A percentile compares a stretch with the other conserved stretches of the same genome.
Conservation (phyloP, 2,888 invertebrate genomes). For the Pristionchus exspectatus region DNA sequence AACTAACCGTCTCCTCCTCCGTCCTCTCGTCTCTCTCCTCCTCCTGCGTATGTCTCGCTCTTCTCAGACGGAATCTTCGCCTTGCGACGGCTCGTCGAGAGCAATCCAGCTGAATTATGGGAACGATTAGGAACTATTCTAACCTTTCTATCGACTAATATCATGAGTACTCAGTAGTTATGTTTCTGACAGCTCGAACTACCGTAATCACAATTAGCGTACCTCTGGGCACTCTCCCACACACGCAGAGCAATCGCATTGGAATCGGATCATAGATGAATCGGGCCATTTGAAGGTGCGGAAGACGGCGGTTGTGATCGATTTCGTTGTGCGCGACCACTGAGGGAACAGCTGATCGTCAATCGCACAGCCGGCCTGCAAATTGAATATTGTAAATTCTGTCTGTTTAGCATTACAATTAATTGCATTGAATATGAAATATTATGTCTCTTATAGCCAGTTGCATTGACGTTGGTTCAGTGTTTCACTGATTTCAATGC, state of each 20-base stretch:
- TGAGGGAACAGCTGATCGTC: constrained; percentile 78
- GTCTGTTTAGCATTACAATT: too few relatives aligned
- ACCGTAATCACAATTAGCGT: neutral
- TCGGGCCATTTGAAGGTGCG: constrained; percentile 79
- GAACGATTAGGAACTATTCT: neutral
- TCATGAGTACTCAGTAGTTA: too few relatives aligned
- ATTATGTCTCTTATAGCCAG: too few relatives aligned
- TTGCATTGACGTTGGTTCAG: too few relatives aligned
- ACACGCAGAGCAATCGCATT: constrained; percentile 78
- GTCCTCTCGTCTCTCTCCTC: constrained; percentile 16
- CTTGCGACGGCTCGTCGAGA: constrained; percentile 43
- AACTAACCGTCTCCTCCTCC: constrained; percentile 21
- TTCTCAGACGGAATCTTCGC: constrained; percentile 56
- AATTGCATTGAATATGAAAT: too few relatives aligned
- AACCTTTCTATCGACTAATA: neutral
- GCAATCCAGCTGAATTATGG: constrained; percentile 20
- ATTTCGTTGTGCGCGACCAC: constrained; percentile 66
- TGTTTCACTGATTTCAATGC: neutral
- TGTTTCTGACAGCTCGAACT: too few relatives aligned
- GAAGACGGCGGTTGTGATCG: constrained; percentile 68
- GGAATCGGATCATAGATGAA: constrained; percentile 77
- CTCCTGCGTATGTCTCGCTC: constrained; percentile 45
- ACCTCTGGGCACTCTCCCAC: constrained; percentile 70
- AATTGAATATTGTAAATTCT: too few relatives aligned
- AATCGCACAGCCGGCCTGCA: constrained; percentile 76